Evolutionary conservation across 2,888 invertebrate genomes (phyloP).

Genomic region (Bugulina stolonifera): DNA sequence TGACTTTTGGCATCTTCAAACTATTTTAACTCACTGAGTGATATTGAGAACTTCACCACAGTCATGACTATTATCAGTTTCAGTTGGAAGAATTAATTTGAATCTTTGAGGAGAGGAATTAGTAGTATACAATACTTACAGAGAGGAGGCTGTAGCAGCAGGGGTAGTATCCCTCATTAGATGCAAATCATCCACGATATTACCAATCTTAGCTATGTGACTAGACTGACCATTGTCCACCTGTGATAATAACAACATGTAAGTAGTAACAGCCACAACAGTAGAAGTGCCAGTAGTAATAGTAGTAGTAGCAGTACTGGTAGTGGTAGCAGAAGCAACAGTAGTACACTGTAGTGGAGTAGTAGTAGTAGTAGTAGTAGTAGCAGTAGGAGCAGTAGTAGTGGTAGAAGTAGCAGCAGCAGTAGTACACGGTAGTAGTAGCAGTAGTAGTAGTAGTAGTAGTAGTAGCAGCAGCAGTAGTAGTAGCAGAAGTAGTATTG

Average conservation of each 20-base stretch:
- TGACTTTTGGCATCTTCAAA: no score
- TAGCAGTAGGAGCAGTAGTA: not conserved
- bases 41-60: no score
- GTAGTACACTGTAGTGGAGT: not conserved
- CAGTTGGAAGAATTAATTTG: no score
- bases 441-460: not conserved
- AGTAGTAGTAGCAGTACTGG: not conserved
- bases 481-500: not conserved
- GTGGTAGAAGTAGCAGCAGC: not conserved
- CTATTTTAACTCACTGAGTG: no score
- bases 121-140: no score
- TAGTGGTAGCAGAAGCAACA: not conserved
- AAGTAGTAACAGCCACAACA: no score
- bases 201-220: constrained; percentile 37
- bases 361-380: not conserved
- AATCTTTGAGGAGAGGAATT: not conserved
- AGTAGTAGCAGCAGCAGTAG: not conserved
- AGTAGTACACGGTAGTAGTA: not conserved
- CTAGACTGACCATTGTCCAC: constrained; percentile 44
- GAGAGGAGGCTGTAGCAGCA: not conserved
- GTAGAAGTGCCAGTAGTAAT: not conserved
- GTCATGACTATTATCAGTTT: no score
- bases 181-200: not conserved
- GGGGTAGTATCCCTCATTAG: not conserved
- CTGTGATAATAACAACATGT: constrained; percentile 35